Percentiles rank a stretch among this genome's conserved stretches.
Evolutionary conservation across 2,797 vertebrate genomes (phyloP).

Genomic region (Channallabes apus): DNA sequence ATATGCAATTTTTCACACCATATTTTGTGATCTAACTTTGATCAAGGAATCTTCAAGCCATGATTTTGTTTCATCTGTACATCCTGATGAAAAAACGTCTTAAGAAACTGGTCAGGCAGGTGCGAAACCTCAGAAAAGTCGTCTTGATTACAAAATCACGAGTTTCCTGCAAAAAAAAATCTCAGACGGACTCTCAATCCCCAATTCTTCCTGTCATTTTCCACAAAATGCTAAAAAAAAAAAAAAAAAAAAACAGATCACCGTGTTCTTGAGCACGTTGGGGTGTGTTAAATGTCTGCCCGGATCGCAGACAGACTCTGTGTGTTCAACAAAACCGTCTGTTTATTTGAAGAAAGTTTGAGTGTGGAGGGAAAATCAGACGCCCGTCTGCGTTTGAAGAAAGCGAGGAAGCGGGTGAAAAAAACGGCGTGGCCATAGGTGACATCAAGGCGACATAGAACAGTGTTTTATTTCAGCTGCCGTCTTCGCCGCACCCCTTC

Average conservation of each 20-base stretch:
- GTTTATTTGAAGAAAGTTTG: constrained; percentile 72
- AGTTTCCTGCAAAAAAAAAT: background rate
- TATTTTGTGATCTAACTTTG: background rate
- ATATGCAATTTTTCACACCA: background rate
- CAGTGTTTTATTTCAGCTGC: constrained; percentile 71
- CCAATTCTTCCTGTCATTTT: background rate
- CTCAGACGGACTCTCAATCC: background rate
- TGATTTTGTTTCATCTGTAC: background rate
- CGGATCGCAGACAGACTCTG: background rate
- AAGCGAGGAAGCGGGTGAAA: constrained; percentile 66
- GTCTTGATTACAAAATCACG: constrained; percentile 1
- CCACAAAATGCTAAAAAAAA: background rate
- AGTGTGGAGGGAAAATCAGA: constrained; percentile 54
- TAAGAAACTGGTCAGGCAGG: background rate
- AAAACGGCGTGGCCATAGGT: constrained; percentile 31
- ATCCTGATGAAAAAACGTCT: background rate
- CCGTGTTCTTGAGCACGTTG: constrained; percentile 1
- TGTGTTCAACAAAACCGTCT: constrained; percentile 45
- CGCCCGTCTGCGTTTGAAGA: constrained; percentile 75
- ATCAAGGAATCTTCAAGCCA: background rate
- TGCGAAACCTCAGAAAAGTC: background rate
- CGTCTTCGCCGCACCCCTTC: constrained; percentile 52
- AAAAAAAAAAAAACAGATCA: no score
- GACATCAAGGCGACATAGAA: constrained; percentile 45
- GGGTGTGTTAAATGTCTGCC: constrained; percentile 14